Percentiles rank a stretch among this genome's conserved stretches.
These are phyloP conservation scores for Hylia prasina DNA, from an alignment of 2,113 vertebrate genomes.

Conservation along the genomic window DNA sequence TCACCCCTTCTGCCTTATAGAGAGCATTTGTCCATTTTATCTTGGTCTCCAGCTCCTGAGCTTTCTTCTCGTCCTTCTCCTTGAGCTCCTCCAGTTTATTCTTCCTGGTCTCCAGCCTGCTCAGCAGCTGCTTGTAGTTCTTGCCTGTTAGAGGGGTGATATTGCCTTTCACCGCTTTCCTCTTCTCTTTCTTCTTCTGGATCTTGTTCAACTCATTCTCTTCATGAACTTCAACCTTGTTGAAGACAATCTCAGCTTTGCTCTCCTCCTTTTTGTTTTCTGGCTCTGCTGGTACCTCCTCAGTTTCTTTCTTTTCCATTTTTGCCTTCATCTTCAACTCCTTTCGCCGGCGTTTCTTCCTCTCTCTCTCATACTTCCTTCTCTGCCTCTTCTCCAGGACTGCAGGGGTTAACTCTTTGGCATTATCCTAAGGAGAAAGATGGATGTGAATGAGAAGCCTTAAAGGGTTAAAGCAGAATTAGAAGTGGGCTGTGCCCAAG, in stretches of 20 bases:
- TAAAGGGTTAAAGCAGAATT: not conserved
- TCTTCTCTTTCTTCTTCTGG: constrained; percentile 78
- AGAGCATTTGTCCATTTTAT: constrained; percentile 89
- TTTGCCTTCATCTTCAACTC: constrained; percentile 82
- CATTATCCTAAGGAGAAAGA: constrained; percentile 64
- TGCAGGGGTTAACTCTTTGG: constrained; percentile 71
- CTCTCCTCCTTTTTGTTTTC: constrained; percentile 33
- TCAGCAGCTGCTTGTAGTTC: constrained; percentile 93
- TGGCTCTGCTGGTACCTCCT: not conserved
- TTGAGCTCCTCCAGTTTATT: constrained; percentile 81
- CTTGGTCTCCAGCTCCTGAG: constrained; percentile 80
- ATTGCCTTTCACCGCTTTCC: constrained; percentile 79
- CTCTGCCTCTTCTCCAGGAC: constrained; percentile 79
- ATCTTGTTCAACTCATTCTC: constrained; percentile 74
- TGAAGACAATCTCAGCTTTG: constrained; percentile 77
- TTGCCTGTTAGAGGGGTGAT: constrained; percentile 86
- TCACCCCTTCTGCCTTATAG: constrained; percentile 90
- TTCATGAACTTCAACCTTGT: constrained; percentile 76
- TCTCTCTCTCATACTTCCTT: constrained; percentile 87
- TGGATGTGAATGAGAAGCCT: not conserved
- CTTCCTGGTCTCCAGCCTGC: constrained; percentile 80
- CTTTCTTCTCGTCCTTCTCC: constrained; percentile 78
- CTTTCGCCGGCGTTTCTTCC: constrained; percentile 88
- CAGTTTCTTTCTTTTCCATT: constrained; percentile 46
- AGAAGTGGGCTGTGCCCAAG: not conserved